Evolutionary conservation across 1,140 invertebrate genomes (phyloP), one percentile per base, ranked within the genome.

Genomic region (Grapholita molesta): DNA sequence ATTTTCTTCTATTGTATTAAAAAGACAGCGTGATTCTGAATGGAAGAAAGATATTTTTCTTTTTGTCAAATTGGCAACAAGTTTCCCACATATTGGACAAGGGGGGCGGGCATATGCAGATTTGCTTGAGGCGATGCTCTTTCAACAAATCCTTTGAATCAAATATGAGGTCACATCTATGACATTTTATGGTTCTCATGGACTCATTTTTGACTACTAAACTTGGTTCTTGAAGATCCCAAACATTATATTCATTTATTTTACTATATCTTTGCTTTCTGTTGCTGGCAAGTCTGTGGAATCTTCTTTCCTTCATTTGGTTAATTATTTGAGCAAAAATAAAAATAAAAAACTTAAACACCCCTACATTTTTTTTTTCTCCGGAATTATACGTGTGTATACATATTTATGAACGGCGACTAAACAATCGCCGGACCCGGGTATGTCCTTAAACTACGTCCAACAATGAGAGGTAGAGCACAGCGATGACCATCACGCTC

Each of bases 31-130:
- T n/a, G n/a, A n/a, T n/a, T n/a, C n/a, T n/a, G n/a, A n/a, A n/a
- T n/a, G n/a, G n/a, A n/a, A n/a, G n/a, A n/a, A n/a, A n/a, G n/a
- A n/a, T n/a, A n/a, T n/a, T n/a, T n/a, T n/a, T n/a, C n/a, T n/a
- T n/a, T n/a, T 48, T 38, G 6, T 24, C 11, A 66, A 11, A 24
- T 66, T 25, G 3, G 24, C 28, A 5, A 66, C 65, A 42, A 48
- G 24, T 66, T 66, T 66, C 7, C 65, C 65, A 48, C 65, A 66
- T 11, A 18, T 35, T n/a, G 38, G 65, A n/a, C 65, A 66, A 21
- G 65, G 33, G 12, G 23, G 33, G n/a, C n/a, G n/a, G n/a, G 15
- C 65, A 35, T n/a, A 66, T 38, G 35, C 65, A 66, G 11, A 6
- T 66, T 25, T 24, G 21, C 23, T 66, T 15, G 6, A 25, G 9